Evolutionary conservation across 2,888 invertebrate species (phyloP).

Genomic region (Thumatha senex): DNA sequence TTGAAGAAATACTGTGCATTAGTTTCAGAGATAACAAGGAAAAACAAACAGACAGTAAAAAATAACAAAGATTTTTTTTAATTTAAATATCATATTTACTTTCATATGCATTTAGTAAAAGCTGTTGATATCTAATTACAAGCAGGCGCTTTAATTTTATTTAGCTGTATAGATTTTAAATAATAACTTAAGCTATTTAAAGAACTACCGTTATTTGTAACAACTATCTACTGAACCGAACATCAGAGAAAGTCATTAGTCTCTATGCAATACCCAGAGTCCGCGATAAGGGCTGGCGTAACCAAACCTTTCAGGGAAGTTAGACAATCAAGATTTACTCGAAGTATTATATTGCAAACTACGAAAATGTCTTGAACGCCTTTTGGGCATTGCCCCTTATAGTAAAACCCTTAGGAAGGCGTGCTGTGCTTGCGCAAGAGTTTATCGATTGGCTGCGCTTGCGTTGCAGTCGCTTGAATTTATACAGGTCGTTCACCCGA

Average conservation of each 20-base stretch:
- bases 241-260: slow-evolving; percentile 29
- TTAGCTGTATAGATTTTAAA: no score
- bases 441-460: slow-evolving; percentile 70
- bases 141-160: no score
- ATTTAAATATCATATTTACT: no score
- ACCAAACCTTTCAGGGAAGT: slow-evolving; percentile 51
- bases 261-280: slow-evolving; percentile 25
- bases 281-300: slow-evolving; percentile 41
- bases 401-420: slow-evolving; percentile 68
- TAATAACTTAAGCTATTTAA: no score
- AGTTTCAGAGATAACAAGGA: no score
- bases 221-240: no score
- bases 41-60: no score
- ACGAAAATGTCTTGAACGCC: slow-evolving; percentile 39
- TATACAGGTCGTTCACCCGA: slow-evolving; percentile 70
- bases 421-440: slow-evolving; percentile 70
- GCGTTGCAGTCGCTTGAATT: slow-evolving; percentile 65
- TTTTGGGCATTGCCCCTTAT: slow-evolving; percentile 46
- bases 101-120: no score
- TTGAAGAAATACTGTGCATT: no score
- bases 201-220: no score
- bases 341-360: slow-evolving; percentile 38
- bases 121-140: no score
- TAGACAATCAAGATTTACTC: slow-evolving; percentile 45
- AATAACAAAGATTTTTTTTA: no score